Conservation (phyloP, 1,140 invertebrate species). For the Mizuhopecten yessoensis region DNA sequence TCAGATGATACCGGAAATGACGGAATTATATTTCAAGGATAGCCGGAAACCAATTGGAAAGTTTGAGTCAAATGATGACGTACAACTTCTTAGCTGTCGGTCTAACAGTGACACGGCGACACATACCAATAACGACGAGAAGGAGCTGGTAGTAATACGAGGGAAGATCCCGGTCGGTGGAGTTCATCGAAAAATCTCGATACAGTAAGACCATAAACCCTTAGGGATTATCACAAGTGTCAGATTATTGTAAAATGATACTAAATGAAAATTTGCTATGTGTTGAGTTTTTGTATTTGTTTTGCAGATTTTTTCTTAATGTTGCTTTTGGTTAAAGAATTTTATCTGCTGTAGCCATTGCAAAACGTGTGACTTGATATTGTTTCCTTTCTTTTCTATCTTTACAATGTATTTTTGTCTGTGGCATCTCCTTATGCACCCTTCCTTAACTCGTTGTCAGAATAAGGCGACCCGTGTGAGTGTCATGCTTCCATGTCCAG, state of each 20-base stretch:
- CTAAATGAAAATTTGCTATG: no score
- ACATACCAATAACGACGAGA: neutral
- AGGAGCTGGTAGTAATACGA: neutral
- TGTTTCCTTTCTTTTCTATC: no score
- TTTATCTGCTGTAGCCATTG: no score
- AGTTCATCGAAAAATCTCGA: neutral
- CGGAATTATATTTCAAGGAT: neutral
- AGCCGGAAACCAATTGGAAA: neutral
- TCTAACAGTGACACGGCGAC: neutral
- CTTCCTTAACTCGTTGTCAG: no score
- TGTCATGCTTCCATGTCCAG: no score
- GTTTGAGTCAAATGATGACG: neutral
- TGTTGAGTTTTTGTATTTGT: no score
- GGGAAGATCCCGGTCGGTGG: neutral
- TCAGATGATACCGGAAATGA: slow-evolving; percentile 7
- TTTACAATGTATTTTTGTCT: no score
- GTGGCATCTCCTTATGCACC: no score
- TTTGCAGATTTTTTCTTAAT: no score
- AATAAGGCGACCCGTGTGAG: no score
- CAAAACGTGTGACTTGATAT: no score
- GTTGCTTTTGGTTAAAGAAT: no score
- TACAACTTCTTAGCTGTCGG: neutral
- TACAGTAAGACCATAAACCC: neutral
- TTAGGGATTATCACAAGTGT: neutral
- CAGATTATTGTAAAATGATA: neutral